Conservation (phyloP, 2,797 vertebrate genomes). For the Ctenosaura bakeri region DNA sequence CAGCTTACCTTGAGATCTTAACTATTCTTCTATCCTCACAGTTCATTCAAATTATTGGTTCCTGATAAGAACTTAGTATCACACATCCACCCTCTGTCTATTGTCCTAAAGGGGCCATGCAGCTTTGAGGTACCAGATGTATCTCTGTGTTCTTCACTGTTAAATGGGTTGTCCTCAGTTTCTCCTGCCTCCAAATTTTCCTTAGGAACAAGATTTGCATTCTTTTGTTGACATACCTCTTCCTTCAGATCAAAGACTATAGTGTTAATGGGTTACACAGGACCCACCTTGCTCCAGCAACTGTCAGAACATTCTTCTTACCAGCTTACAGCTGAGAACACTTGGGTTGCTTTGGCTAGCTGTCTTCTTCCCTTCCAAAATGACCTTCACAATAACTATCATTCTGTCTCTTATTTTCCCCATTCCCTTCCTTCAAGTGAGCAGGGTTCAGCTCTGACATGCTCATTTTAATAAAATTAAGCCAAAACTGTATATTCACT, state of each 20-base stretch:
- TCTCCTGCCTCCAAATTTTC: neutral
- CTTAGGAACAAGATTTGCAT: neutral
- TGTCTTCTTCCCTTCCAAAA: neutral
- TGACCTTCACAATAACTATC: neutral
- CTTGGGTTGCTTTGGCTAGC: neutral
- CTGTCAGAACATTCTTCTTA: neutral
- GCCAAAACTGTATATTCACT: neutral
- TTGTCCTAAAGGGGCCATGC: neutral
- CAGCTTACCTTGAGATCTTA: neutral
- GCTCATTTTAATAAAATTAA: slow-evolving; percentile 1
- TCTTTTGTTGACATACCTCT: neutral
- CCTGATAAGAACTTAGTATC: neutral
- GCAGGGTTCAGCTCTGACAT: neutral
- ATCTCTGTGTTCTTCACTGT: neutral
- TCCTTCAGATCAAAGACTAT: no score
- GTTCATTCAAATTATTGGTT: neutral
- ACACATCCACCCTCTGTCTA: neutral
- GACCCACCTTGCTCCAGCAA: neutral
- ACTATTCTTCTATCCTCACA: neutral
- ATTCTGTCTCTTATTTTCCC: neutral
- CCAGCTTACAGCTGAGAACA: no score
- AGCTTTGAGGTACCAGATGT: neutral
- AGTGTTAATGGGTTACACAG: neutral
- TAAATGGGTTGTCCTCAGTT: neutral
- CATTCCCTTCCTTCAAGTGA: neutral